Evolutionary conservation across 2,888 invertebrate species (phyloP).

Genomic region (Sympetrum striolatum): DNA sequence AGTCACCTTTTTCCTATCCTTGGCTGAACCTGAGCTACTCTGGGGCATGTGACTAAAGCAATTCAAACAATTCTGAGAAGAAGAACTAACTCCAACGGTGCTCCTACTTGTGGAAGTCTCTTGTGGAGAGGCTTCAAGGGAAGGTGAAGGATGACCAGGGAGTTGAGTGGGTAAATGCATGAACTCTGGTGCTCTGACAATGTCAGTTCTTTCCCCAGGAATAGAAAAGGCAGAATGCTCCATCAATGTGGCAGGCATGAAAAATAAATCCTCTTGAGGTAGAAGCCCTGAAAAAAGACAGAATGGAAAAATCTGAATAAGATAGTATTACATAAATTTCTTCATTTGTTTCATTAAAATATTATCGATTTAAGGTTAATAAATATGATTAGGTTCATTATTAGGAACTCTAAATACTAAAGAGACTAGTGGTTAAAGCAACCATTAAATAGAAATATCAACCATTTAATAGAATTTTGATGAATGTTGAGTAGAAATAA

Average conservation of each 20-base stretch:
- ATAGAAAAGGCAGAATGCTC: background rate
- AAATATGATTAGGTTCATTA: too few relatives aligned
- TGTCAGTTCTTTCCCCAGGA: background rate
- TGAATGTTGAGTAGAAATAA: too few relatives aligned
- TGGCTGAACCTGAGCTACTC: background rate
- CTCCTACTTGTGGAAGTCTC: background rate
- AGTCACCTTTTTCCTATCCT: background rate
- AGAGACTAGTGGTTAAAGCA: too few relatives aligned
- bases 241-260: constrained; percentile 4
- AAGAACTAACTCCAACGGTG: background rate
- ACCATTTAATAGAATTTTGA: too few relatives aligned
- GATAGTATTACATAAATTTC: background rate
- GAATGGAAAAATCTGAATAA: background rate
- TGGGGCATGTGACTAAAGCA: constrained; percentile 10
- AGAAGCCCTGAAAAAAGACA: background rate
- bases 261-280: background rate
- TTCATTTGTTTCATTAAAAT: too few relatives aligned
- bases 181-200: background rate
- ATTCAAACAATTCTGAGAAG: constrained; percentile 1
- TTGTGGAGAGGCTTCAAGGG: background rate
- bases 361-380: too few relatives aligned
- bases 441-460: too few relatives aligned
- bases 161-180: background rate
- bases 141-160: background rate
- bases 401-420: too few relatives aligned